These are phyloP conservation scores for Epicauta chinensis DNA, from an alignment of 1,140 invertebrate species.

Conservation along the genomic window DNA sequence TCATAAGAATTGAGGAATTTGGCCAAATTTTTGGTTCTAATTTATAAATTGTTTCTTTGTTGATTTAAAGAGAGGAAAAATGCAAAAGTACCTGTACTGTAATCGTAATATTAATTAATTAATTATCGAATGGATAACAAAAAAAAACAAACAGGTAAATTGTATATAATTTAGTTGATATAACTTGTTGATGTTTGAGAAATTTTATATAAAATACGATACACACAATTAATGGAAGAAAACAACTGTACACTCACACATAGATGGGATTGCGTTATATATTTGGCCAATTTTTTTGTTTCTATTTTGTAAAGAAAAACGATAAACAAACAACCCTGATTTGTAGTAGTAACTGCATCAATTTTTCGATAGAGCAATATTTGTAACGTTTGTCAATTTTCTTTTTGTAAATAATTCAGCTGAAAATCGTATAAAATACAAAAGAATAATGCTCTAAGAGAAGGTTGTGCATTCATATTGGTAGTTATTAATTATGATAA, in stretches of 20 bases:
- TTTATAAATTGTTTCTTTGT: conserved; percentile 3
- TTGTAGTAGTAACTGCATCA: neutral
- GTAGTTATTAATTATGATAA: conserved; percentile 20
- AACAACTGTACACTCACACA: neutral
- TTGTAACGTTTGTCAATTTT: conserved; percentile 28
- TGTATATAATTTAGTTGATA: conserved; percentile 19
- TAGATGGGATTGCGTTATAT: conserved; percentile 9
- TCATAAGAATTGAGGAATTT: neutral
- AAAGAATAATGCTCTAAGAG: conserved; percentile 31
- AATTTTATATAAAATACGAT: conserved; percentile 10
- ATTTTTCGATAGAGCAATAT: conserved; percentile 18
- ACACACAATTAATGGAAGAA: neutral
- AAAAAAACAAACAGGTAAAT: conserved; percentile 5
- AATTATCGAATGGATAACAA: conserved; percentile 17
- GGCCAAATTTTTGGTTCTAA: conserved; percentile 15
- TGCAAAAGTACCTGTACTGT: no score
- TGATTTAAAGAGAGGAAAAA: no score
- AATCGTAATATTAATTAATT: conserved; percentile 6
- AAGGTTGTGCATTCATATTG: conserved; percentile 36
- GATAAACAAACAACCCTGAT: neutral
- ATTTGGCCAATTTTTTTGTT: conserved; percentile 12
- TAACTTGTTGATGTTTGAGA: conserved; percentile 17
- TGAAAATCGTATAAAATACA: neutral
- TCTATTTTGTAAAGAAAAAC: conserved; percentile 6
- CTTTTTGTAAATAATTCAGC: conserved; percentile 20